A percentile compares a stretch with the other conserved stretches of the same genome.
phyloP scores from a whole-genome alignment of 2,888 invertebrate genomes.

The Allygus modestus region DNA sequence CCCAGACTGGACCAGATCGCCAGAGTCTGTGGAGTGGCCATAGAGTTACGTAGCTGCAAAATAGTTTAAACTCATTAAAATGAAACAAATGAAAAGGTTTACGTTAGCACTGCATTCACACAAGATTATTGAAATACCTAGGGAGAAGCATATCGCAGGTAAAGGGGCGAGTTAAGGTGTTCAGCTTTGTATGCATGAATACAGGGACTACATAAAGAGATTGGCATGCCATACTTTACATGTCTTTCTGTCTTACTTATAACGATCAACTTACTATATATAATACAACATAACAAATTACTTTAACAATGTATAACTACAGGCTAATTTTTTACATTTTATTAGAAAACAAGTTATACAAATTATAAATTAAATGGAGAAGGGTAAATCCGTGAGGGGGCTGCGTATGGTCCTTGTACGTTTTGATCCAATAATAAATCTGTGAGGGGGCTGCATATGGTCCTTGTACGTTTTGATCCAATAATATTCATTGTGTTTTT shows the following conservation, averaged over 20 bases:
- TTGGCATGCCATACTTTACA: conserved; percentile 13
- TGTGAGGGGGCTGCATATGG: neutral
- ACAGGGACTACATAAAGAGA: conserved; percentile 18
- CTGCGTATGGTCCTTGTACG: neutral
- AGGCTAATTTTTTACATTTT: conserved; percentile 5
- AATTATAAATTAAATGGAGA: neutral
- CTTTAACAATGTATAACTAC: conserved; percentile 34
- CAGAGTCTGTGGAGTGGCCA: no score
- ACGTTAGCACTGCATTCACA: neutral
- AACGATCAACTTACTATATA: conserved; percentile 7
- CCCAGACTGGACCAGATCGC: no score
- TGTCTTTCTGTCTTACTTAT: neutral
- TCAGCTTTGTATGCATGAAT: conserved; percentile 27
- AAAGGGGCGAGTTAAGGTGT: neutral
- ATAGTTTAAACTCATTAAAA: neutral
- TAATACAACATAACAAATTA: conserved; percentile 21
- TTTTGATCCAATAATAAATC: neutral
- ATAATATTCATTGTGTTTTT: neutral
- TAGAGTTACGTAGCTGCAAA: no score
- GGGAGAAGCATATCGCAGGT: neutral
- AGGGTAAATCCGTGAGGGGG: neutral
- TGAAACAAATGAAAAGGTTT: neutral
- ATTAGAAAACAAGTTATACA: neutral
- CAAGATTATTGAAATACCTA: neutral
- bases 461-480: neutral